Percentiles rank a stretch among this genome's conserved stretches.
These are phyloP conservation scores for Drosophila atripex DNA, from an alignment of 2,888 invertebrate genomes.

Conservation along the genomic window DNA sequence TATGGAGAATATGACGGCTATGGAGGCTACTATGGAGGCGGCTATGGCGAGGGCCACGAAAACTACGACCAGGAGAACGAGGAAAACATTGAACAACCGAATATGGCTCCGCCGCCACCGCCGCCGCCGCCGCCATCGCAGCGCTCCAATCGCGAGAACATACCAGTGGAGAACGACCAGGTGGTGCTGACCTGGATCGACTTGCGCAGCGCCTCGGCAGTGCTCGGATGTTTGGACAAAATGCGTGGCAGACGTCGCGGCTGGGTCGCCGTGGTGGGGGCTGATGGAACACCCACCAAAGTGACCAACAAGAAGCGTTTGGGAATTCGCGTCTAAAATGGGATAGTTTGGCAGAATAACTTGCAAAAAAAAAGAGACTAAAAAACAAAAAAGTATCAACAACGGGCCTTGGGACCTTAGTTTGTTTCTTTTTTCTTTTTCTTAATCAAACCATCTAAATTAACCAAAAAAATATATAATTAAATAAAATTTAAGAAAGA, in stretches of 20 bases:
- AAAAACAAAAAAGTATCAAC: background rate
- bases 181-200: background rate
- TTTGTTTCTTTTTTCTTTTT: background rate
- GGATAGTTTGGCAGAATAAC: background rate
- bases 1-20: too few relatives aligned
- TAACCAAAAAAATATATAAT: background rate
- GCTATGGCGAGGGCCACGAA: too few relatives aligned
- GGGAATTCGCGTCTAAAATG: background rate
- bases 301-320: background rate
- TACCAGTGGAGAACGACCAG: background rate
- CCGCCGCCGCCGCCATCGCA: background rate
- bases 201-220: background rate
- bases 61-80: background rate
- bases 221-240: background rate
- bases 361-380: background rate
- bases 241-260: conserved; percentile 2
- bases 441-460: background rate
- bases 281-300: background rate
- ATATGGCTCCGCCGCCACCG: background rate
- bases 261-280: background rate
- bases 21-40: too few relatives aligned
- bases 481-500: background rate
- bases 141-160: background rate
- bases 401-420: background rate
- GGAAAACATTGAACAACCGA: background rate